Evolutionary conservation across 2,113 vertebrate species (phyloP).

Genomic region (Ameiurus melas): DNA sequence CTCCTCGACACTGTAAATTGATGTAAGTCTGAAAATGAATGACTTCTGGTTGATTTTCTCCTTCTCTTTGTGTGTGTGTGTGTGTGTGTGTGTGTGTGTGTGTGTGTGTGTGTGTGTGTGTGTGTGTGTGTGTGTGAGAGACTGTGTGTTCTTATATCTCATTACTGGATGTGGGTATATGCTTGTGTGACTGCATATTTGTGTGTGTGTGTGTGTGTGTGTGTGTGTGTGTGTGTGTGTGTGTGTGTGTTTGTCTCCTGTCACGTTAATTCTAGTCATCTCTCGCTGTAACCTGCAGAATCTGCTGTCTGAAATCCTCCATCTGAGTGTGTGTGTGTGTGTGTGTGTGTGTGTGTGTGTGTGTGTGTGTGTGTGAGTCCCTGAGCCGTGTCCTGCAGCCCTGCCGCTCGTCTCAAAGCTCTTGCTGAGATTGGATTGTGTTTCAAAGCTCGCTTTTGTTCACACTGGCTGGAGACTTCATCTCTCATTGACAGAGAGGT

Average conservation of each 20-base stretch:
- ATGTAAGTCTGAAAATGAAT: neutral
- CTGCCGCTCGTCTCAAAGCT: conserved; percentile 49
- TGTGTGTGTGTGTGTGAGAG: neutral
- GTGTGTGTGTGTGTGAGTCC: neutral
- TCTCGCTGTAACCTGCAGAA: neutral
- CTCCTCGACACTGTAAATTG: neutral
- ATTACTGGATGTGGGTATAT: conserved; percentile 10
- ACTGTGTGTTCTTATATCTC: neutral
- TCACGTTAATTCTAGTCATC: conserved; percentile 23
- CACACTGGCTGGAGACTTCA: conserved; percentile 45
- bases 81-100: no score
- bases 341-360: conserved; percentile 4
- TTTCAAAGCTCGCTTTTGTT: conserved; percentile 47
- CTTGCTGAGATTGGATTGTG: conserved; percentile 50
- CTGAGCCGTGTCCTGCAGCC: conserved; percentile 39
- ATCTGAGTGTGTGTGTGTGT: conserved; percentile 10
- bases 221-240: neutral
- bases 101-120: neutral
- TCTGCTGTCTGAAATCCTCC: neutral
- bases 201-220: neutral
- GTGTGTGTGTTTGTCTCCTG: neutral
- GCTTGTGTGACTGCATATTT: conserved; percentile 14
- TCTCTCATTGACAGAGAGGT: conserved; percentile 2
- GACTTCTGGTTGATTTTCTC: neutral
- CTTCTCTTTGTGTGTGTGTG: no score